Conservation (phyloP, 1,140 invertebrate genomes). For the Macrotrachela quadricornifera region DNA sequence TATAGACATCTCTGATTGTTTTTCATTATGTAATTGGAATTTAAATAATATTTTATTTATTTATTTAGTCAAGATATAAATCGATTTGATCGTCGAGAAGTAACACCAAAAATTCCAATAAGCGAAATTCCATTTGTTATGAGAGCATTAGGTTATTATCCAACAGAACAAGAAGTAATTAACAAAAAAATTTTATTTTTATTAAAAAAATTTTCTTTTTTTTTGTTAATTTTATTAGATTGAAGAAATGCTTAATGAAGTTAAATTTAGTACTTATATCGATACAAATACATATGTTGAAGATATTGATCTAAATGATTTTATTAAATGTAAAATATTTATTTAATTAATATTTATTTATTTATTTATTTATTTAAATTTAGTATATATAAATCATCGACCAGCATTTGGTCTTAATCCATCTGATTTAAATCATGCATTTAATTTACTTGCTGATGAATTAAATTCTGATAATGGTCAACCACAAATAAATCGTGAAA, state of each 20-base stretch:
- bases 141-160: slow-evolving; percentile 49
- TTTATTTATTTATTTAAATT: slow-evolving; percentile 3
- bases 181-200: neutral
- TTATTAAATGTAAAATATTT: slow-evolving; percentile 37
- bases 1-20: too few species aligned
- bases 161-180: slow-evolving; percentile 44
- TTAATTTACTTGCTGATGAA: too few species aligned
- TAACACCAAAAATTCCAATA: slow-evolving; percentile 38
- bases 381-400: slow-evolving; percentile 46
- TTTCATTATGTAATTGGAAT: too few species aligned
- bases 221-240: too few species aligned
- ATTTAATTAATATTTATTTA: too few species aligned
- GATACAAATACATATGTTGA: slow-evolving; percentile 32
- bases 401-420: slow-evolving; percentile 33
- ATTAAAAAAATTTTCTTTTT: neutral
- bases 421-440: slow-evolving; percentile 11
- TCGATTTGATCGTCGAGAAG: slow-evolving; percentile 34
- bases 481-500: slow-evolving; percentile 9
- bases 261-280: slow-evolving; percentile 38
- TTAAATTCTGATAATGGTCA: too few species aligned
- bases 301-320: slow-evolving; percentile 44
- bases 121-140: slow-evolving; percentile 46
- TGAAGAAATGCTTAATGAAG: slow-evolving; percentile 43
- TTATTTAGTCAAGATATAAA: slow-evolving; percentile 42
- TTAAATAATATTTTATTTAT: neutral